These are phyloP conservation scores for Tridacna gigas DNA, from an alignment of 2,888 invertebrate genomes.

Conservation along the genomic window DNA sequence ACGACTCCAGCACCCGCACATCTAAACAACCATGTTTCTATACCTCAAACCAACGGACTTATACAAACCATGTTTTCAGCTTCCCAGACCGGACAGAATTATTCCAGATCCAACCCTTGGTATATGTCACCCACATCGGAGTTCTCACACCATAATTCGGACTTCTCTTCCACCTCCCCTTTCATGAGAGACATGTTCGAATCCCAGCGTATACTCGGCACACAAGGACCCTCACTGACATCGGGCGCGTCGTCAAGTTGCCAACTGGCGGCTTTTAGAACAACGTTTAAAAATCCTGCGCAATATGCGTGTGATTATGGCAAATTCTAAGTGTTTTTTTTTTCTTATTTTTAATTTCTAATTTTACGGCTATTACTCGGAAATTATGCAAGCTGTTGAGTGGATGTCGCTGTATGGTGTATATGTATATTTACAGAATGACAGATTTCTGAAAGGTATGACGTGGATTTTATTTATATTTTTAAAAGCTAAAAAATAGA, in stretches of 20 bases:
- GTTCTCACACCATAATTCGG: slow-evolving; percentile 71
- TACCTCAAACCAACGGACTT: slow-evolving; percentile 75
- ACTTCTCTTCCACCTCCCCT: slow-evolving; percentile 69
- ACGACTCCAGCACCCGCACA: slow-evolving; percentile 70
- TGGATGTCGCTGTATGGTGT: too few species aligned
- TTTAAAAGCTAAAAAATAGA: too few species aligned
- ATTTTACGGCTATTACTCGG: too few species aligned
- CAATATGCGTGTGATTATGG: slow-evolving; percentile 80
- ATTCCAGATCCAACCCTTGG: slow-evolving; percentile 76
- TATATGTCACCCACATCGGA: slow-evolving; percentile 75
- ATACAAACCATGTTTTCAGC: slow-evolving; percentile 76
- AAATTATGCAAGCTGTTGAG: too few species aligned
- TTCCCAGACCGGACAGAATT: slow-evolving; percentile 71
- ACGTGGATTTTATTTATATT: too few species aligned
- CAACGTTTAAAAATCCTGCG: slow-evolving; percentile 76
- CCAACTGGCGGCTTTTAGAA: slow-evolving; percentile 80
- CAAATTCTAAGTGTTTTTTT: slow-evolving; percentile 56
- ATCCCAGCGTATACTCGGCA: slow-evolving; percentile 73
- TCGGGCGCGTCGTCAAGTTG: slow-evolving; percentile 76
- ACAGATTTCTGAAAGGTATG: too few species aligned
- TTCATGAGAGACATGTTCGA: slow-evolving; percentile 78
- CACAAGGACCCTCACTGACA: slow-evolving; percentile 64
- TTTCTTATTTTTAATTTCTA: too few species aligned
- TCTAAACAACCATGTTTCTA: slow-evolving; percentile 53
- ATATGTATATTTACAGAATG: too few species aligned